Evolutionary conservation across 2,888 invertebrate genomes (phyloP), one percentile per base, ranked within the genome.

Genomic region (Onthophagus sagittarius): DNA sequence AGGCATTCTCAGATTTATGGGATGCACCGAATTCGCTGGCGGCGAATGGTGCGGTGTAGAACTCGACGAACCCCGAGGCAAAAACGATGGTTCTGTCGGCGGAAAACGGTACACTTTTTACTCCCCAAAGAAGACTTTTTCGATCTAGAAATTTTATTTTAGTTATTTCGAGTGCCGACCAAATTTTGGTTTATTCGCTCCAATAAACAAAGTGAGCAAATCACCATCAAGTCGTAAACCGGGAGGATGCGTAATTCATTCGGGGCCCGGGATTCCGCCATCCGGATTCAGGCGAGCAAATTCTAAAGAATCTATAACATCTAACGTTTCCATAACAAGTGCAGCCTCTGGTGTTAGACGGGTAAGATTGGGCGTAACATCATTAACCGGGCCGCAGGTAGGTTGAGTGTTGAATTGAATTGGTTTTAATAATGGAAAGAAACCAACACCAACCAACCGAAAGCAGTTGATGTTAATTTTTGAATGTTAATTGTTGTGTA

Each of bases 11-110:
- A 89, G 93, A 78, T 98, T 91, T 84, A 89, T 97, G 77, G 98
- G 98, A 31, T 87, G 89, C 71, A 95, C 98, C 39, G 94, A 96
- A 81, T 98, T 98, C 85, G 97, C 98, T 0, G 85, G 92, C 53
- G 98, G 98, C 53, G 92, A 96, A 79, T 98, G 98, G 98, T 97
- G 95, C 76, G 98, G 98, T 23, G 93, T 99, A 15, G 97, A 98
- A 85, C 88, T 99, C 78, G 97, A 98, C 83, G 96, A 97, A 78
- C 92, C 96, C 0, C 87, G 93, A 75, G 99, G 99, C 72, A 98
- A 98, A 86, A 98, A 99, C 85, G 97, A 99, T 83, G 98, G 99
- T 74, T 92, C 95, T 70, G 96, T 98, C 39, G 94, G 92, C 77
- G 97, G 96, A 72, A 93, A 92, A 86, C 93, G 96, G 96, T 98